Conservation (phyloP, 2,113 vertebrate species). For the Calidris pygmaea region DNA sequence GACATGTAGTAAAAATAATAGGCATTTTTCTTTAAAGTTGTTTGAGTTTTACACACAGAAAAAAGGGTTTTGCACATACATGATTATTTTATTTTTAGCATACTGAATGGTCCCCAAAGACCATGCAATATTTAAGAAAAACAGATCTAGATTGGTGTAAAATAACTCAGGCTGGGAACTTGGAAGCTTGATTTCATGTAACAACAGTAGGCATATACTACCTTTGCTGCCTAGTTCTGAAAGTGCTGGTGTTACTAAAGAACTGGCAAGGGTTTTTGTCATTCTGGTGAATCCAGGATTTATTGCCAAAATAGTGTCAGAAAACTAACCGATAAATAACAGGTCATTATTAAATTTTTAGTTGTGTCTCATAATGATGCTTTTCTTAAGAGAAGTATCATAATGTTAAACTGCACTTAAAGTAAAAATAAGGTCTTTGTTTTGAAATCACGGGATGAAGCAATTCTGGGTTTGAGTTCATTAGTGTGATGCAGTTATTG, state of each 20-base stretch:
- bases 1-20: not conserved
- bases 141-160: not conserved
- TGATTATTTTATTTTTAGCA: not conserved
- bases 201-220: not conserved
- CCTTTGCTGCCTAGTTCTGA: not conserved
- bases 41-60: not conserved
- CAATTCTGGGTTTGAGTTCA: constrained; percentile 38
- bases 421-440: constrained; percentile 3
- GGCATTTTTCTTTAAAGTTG: not conserved
- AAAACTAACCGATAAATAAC: not conserved
- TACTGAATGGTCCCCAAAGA: not conserved
- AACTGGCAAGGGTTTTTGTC: not conserved
- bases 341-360: constrained; percentile 13
- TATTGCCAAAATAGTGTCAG: not conserved
- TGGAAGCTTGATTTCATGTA: constrained; percentile 3
- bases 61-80: not conserved
- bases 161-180: not conserved
- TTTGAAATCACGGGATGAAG: constrained; percentile 62
- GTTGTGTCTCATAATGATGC: not conserved
- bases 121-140: constrained; percentile 4
- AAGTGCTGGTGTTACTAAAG: not conserved
- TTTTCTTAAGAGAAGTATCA: constrained; percentile 23
- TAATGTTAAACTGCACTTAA: not conserved
- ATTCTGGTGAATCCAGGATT: not conserved
- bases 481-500: constrained; percentile 25